These are phyloP conservation scores for Acanthosepion pharaonis DNA, from an alignment of 2,888 invertebrate species.

Conservation along the genomic window DNA sequence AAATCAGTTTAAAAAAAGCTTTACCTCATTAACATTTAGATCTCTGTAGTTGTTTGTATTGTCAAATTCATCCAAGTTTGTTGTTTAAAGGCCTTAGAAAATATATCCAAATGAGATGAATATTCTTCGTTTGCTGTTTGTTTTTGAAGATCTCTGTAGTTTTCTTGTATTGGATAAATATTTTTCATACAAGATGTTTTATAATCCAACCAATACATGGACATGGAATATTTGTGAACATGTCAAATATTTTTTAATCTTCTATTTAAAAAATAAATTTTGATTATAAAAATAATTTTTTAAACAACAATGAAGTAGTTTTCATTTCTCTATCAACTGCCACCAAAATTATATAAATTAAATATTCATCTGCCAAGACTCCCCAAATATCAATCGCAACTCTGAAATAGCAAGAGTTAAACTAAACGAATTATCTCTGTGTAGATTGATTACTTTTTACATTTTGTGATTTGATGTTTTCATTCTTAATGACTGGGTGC, in stretches of 20 bases:
- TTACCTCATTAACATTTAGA: no score
- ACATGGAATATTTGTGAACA: neutral
- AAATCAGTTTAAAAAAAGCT: neutral
- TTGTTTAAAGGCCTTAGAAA: slow-evolving; percentile 3
- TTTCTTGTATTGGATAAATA: slow-evolving; percentile 16
- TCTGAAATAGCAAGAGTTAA: neutral
- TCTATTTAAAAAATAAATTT: neutral
- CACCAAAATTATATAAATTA: neutral
- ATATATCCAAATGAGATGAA: neutral
- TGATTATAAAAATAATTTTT: neutral
- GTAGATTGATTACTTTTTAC: neutral
- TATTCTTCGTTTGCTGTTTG: neutral
- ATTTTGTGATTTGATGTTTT: neutral
- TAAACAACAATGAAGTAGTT: neutral
- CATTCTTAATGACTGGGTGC: neutral
- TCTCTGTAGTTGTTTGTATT: slow-evolving; percentile 24
- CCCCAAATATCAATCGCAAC: neutral
- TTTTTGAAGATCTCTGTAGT: neutral
- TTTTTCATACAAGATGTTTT: neutral
- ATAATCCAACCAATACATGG: neutral
- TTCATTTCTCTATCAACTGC: slow-evolving; percentile 33
- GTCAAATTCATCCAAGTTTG: neutral
- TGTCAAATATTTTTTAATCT: neutral
- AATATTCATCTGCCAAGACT: neutral
- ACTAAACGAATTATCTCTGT: neutral